Base-by-base conservation (phyloP, 2,888 invertebrate species). In the Amiota minor region DNA sequence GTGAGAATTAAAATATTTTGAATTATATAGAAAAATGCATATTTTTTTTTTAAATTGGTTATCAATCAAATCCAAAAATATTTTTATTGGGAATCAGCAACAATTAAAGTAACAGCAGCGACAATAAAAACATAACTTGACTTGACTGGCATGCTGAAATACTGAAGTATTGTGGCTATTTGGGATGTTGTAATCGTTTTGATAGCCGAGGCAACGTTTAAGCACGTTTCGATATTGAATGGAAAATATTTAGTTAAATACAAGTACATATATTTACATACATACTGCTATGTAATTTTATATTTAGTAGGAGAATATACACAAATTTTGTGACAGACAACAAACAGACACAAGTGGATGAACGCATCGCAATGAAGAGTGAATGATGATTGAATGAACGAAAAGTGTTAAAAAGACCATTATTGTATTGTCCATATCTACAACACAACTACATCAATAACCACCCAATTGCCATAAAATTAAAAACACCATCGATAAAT, bases 141-240 rank as follows among this genome's bases (percentile, higher is more conserved):
- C 55, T 9, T 64, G 50, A 9, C 59, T 68, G 55, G 69, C 61
- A 72, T 72, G 35, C 53, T 70, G 45, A 55, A 72, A 2, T 23
- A 16, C 71, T 64, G 6, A 2, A 35, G 35, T 35, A 35, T 35
- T 35, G 35, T 35, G 6, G 35, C 59, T 62, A 61, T 64, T 47
- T 70, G 20, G 53, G 72, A 74, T 82, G 75, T 79, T 82, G 81
- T 82, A 81, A 82, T 81, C 77, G 75, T 9, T 69, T 14, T 53
- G 67, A 78, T 72, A 59, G 55, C 45, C 55, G 35, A 11, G 59
- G 61, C 65, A 35, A 47, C 72, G 72, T 68, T 73, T 67, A 74
- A 78, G 76, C 81, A 81, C 81, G 81, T 82, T 77, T 75, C 73
- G 76, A 81, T 80, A 82, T 82, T 80, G 80, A 79, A 81, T 82